Conservation (phyloP, 2,797 vertebrate genomes). For the Coranthus polyacanthus region DNA sequence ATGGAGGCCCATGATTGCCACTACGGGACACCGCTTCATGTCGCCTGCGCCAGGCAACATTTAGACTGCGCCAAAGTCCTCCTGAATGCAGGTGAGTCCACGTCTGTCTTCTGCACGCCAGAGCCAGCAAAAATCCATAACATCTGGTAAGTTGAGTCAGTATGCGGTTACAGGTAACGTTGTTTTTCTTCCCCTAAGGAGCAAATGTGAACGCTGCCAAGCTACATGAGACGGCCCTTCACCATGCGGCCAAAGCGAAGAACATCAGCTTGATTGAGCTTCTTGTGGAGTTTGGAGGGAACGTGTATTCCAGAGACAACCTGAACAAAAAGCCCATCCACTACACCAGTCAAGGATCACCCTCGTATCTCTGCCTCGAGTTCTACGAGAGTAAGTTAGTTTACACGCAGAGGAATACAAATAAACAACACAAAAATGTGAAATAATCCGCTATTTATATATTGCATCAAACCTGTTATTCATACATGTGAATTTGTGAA, state of each 20-base stretch:
- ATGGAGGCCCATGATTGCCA: conserved; percentile 84
- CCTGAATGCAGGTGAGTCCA: conserved; percentile 89
- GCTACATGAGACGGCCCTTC: conserved; percentile 94
- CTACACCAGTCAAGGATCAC: conserved; percentile 86
- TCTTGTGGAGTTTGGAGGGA: conserved; percentile 93
- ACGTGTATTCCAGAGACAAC: conserved; percentile 92
- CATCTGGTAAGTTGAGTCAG: not conserved
- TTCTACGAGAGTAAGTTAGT: conserved; percentile 89
- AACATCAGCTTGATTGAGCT: conserved; percentile 89
- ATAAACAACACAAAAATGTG: too few species aligned
- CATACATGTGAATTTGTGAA: too few species aligned
- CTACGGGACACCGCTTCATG: conserved; percentile 94
- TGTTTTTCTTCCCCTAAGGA: conserved; percentile 76
- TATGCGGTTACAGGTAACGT: not conserved
- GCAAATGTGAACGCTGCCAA: conserved; percentile 95
- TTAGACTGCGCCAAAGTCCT: conserved; percentile 91
- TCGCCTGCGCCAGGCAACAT: conserved; percentile 92
- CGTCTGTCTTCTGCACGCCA: not conserved
- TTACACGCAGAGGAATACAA: too few species aligned
- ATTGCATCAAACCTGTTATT: too few species aligned
- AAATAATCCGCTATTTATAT: too few species aligned
- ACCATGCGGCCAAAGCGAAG: conserved; percentile 92
- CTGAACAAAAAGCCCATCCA: conserved; percentile 90
- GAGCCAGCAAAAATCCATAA: too few species aligned
- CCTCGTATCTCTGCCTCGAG: conserved; percentile 87